Conservation (phyloP, 2,113 vertebrate species). For the Candoia aspera region DNA sequence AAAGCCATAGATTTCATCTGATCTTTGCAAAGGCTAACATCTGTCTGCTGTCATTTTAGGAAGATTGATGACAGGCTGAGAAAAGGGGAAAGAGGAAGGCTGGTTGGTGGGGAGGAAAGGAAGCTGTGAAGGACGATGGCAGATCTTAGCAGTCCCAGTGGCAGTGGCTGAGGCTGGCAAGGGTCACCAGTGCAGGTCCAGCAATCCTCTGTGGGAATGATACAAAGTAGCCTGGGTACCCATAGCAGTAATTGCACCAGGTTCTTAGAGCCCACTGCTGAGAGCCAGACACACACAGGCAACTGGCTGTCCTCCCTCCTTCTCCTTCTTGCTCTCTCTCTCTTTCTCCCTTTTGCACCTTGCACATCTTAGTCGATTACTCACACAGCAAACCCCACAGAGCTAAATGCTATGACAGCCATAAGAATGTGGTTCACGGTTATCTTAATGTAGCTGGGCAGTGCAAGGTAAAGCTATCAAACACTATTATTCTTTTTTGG, state of each 20-base stretch:
- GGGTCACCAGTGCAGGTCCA: slow-evolving; percentile 53
- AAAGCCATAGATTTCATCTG: slow-evolving; percentile 97
- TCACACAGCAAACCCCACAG: slow-evolving; percentile 61
- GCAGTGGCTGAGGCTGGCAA: slow-evolving; percentile 60
- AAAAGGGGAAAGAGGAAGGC: slow-evolving; percentile 71
- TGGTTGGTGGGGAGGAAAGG: slow-evolving; percentile 35
- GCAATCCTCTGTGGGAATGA: slow-evolving; percentile 24
- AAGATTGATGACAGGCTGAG: slow-evolving; percentile 97
- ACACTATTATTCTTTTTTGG: slow-evolving; percentile 63
- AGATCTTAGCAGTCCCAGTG: slow-evolving; percentile 58
- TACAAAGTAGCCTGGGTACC: slow-evolving; percentile 43
- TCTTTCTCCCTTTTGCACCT: slow-evolving; percentile 57
- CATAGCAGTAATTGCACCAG: slow-evolving; percentile 57
- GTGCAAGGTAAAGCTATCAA: slow-evolving; percentile 73
- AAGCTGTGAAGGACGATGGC: slow-evolving; percentile 49
- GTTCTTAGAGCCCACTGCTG: slow-evolving; percentile 56
- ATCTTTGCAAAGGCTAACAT: slow-evolving; percentile 99
- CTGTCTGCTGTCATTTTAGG: slow-evolving; percentile 99
- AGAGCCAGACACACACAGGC: slow-evolving; percentile 54
- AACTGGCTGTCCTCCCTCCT: slow-evolving; percentile 28
- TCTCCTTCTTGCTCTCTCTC: neutral
- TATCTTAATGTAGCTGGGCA: slow-evolving; percentile 81
- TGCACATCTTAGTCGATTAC: slow-evolving; percentile 77
- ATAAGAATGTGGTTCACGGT: slow-evolving; percentile 77
- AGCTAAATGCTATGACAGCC: slow-evolving; percentile 81